These are phyloP conservation scores for Plagiodera versicolora DNA, from an alignment of 2,888 invertebrate genomes.

Conservation along the genomic window DNA sequence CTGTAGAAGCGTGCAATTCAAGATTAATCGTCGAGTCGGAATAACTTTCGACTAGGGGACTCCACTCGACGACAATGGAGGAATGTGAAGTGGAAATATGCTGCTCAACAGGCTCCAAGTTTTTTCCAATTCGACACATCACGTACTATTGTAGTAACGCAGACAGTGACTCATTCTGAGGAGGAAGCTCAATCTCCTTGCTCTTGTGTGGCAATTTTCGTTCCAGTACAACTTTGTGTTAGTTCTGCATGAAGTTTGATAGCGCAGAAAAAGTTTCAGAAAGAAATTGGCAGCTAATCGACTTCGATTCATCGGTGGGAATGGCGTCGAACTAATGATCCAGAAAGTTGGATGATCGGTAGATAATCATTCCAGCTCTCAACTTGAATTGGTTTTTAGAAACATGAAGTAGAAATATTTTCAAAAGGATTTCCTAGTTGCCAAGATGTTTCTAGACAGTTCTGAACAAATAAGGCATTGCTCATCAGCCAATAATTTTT, in stretches of 20 bases:
- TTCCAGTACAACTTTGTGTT: too few species aligned
- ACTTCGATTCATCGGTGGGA: conserved; percentile 8
- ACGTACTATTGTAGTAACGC: too few species aligned
- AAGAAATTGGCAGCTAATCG: neutral
- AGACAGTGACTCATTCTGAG: too few species aligned
- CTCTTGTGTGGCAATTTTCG: too few species aligned
- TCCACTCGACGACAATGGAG: neutral
- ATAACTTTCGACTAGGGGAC: neutral
- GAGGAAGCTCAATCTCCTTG: too few species aligned
- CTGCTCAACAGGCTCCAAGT: too few species aligned
- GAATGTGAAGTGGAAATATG: neutral
- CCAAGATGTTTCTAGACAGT: conserved; percentile 21
- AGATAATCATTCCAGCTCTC: conserved; percentile 25
- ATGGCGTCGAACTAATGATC: conserved; percentile 18
- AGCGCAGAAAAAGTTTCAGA: neutral
- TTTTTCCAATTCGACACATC: too few species aligned
- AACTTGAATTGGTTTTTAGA: conserved; percentile 31
- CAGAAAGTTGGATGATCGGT: conserved; percentile 26
- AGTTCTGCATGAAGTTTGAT: too few species aligned
- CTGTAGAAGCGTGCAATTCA: conserved; percentile 5
- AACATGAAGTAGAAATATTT: conserved; percentile 19
- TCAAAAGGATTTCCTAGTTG: conserved; percentile 5
- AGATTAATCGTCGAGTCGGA: neutral
- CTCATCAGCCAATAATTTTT: too few species aligned
- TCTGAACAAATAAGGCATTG: too few species aligned